Evolutionary conservation across 2,888 invertebrate species (phyloP).

Genomic region (Apotomis capreana): DNA sequence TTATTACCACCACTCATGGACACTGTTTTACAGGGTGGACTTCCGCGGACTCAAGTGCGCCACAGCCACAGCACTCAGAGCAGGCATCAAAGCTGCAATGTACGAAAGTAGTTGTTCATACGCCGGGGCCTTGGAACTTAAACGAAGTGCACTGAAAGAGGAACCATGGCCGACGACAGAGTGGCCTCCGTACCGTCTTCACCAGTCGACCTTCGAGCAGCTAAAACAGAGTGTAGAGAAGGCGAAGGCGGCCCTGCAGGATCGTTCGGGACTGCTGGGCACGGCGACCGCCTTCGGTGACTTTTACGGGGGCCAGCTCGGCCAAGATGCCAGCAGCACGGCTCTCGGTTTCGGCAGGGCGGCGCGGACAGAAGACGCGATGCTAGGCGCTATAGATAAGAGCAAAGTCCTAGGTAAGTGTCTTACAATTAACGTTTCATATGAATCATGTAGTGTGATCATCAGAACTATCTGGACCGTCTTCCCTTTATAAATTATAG

Average conservation of each 20-base stretch:
- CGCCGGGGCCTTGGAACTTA: conserved; percentile 91
- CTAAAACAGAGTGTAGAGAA: conserved; percentile 95
- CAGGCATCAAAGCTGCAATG: conserved; percentile 85
- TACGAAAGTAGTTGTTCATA: conserved; percentile 97
- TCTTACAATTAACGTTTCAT: not conserved
- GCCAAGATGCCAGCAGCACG: conserved; percentile 66
- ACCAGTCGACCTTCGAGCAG: conserved; percentile 94
- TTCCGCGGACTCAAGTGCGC: conserved; percentile 74
- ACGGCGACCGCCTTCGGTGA: conserved; percentile 89
- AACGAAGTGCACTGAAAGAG: conserved; percentile 85
- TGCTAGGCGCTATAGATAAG: conserved; percentile 76
- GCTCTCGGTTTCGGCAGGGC: conserved; percentile 71
- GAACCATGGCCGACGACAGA: conserved; percentile 85
- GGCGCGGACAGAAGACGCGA: conserved; percentile 71
- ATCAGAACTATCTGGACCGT: no score
- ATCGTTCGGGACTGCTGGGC: conserved; percentile 86
- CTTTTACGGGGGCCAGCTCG: conserved; percentile 83
- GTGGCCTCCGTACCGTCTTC: conserved; percentile 91
- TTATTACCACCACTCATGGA: not conserved
- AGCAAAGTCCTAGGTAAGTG: conserved; percentile 73
- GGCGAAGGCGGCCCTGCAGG: conserved; percentile 93
- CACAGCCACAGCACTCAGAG: conserved; percentile 63
- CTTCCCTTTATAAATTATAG: not conserved
- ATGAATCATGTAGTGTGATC: no score
- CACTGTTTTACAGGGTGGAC: conserved; percentile 64